Base-by-base conservation (phyloP, 2,113 vertebrate species). In the Cnemophilus loriae region DNA sequence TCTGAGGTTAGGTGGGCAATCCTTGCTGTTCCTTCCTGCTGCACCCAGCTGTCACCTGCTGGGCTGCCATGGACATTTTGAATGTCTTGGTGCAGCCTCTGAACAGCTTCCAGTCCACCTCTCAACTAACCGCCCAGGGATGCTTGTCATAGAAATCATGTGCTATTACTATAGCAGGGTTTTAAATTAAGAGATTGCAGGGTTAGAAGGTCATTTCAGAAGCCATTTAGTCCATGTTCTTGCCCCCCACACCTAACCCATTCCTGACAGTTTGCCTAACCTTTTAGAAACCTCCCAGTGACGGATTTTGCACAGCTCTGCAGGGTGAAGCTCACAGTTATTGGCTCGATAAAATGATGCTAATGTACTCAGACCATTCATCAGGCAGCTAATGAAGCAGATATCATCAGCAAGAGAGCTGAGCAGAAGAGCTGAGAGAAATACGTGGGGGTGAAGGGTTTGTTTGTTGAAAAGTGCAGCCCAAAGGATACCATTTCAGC, bases 381-480 rank as follows among this genome's bases (percentile, higher is more conserved):
- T 93, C 79, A 80, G 37, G 85, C 70, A 94, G 23, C 61, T 94
- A 85, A 93, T 37, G 70, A 95, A 77, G 64, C 90, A 85, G 84
- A 60, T 76, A 71, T n/a, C 52, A 44, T 64, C 87, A 85, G 56
- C n/a, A 60, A 76, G 50, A 50, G 71, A 76, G 41, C 37, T 65
- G 53, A 94, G 49, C 50, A 89, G 27, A 77, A 84, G 46, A 81
- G 76, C 24, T 42, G 50, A 33, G 13, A 93, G 68, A 93, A 86
- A 92, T 12, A 47, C 0, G 0, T 35, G 15, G 10, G 50, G 16
- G 16, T 52, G 33, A 77, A 80, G 39, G 6, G 33, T 61, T 93
- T 69, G 35, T 73, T 42, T 86, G 75, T 35, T 70, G 79, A 85
- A 93, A 87, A 87, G n/a, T 1, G 0, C 68, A 84, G 63, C 56